These are phyloP conservation scores for Melipona bicolor DNA, from an alignment of 2,888 invertebrate species.

Conservation along the genomic window DNA sequence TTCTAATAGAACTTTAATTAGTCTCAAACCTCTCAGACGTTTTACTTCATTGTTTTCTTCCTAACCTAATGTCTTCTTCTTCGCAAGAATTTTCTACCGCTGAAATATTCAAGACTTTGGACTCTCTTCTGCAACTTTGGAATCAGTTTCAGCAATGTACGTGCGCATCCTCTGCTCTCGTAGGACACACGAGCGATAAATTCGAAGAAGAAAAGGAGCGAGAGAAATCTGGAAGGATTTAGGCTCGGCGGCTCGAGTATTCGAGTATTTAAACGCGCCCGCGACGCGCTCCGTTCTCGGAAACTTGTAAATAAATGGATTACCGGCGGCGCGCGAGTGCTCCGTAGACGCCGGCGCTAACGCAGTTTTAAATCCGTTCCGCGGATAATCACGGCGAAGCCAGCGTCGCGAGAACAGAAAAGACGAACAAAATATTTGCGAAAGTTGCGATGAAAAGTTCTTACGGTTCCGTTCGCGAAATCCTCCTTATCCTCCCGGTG, in stretches of 20 bases:
- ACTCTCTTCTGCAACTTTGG: too few relatives aligned
- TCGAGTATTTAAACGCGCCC: slow-evolving; percentile 18
- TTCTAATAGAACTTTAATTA: too few relatives aligned
- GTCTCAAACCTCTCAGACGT: too few relatives aligned
- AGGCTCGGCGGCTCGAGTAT: neutral
- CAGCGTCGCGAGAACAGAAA: slow-evolving; percentile 36
- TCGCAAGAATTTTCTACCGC: too few relatives aligned
- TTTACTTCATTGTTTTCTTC: too few relatives aligned
- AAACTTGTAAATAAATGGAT: slow-evolving; percentile 59
- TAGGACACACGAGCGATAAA: neutral
- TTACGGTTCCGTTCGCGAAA: slow-evolving; percentile 48
- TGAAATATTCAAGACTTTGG: too few relatives aligned
- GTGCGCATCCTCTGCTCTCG: neutral
- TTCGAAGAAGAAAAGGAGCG: too few relatives aligned
- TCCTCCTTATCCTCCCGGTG: slow-evolving; percentile 34
- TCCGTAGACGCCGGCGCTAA: slow-evolving; percentile 33
- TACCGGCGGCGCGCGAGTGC: slow-evolving; percentile 48
- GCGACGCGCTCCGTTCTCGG: slow-evolving; percentile 7
- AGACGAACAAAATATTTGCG: slow-evolving; percentile 38
- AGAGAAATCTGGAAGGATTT: slow-evolving; percentile 7
- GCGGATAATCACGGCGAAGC: slow-evolving; percentile 59
- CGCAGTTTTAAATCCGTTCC: slow-evolving; percentile 68
- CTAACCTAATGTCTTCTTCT: too few relatives aligned
- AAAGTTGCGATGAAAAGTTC: slow-evolving; percentile 64
- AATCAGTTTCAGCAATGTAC: neutral